Evolutionary conservation across 1,140 invertebrate genomes (phyloP), one percentile per base, ranked within the genome.

Genomic region (Plutomurus gul): DNA sequence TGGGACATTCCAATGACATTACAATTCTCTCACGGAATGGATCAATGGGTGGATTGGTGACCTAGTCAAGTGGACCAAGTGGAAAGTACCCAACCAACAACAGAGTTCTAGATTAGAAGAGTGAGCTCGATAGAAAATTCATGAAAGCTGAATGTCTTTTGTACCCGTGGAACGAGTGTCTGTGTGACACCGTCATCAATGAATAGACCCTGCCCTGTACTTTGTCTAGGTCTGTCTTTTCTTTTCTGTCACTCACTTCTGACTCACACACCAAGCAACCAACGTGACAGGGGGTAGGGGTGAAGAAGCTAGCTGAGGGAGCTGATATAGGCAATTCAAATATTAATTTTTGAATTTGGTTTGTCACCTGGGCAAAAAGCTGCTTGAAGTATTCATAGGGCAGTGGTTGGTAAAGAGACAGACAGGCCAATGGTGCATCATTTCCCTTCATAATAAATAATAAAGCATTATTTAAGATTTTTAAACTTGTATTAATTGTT

Each of bases 11-110:
- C 85, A 99, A 88, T 0, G 97, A 98, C 97, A 99, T 99, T 70
- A 99, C 97, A 81, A 99, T 95, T 86, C 95, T 96, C 87, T 99
- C 98, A 84, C 98, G 92, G 90, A 99, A 99, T 43, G 98, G 98
- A 90, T 99, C 98, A 82, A 99, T 99, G 4, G 98, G 97, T n/a
- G 98, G 98, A 89, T 99, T 99, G 80, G 98, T 99, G 51, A 99
- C 97, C 89, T 90, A 72, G 8, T n/a, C 10, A 39, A 39, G 18
- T 40, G 36, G 70, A 40, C 70, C 36, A 40, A 30, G 22, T 33
- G 65, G 16, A 49, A 49, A 75, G 70, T 46, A 73, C 70, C 27
- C n/a, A 43, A 73, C 37, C 70, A 65, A 65, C 18, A 37, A 70
- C 39, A 72, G 36, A 10, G 11, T 25, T n/a, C 22, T 39, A n/a